Evolutionary conservation across 2,888 invertebrate species (phyloP).

Genomic region (Metallyticus violacea): DNA sequence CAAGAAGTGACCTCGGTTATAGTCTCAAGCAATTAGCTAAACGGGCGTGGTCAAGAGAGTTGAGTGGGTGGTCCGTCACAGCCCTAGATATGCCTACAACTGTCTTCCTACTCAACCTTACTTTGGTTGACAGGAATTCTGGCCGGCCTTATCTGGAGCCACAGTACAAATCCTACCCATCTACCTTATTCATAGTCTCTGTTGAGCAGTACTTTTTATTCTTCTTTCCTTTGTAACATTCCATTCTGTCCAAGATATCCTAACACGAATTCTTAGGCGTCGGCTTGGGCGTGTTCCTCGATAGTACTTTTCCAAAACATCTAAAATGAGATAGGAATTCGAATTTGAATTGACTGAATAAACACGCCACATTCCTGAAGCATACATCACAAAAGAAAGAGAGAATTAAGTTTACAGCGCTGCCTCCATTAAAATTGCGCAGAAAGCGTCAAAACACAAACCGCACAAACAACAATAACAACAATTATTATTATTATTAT

Average conservation of each 20-base stretch:
- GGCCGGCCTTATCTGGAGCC: not conserved
- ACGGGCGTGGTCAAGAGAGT: not conserved
- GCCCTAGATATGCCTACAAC: not conserved
- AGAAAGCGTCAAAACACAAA: too few relatives aligned
- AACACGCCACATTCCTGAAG: too few relatives aligned
- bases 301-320: too few relatives aligned
- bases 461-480: too few relatives aligned
- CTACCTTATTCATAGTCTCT: too few relatives aligned
- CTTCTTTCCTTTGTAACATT: not conserved
- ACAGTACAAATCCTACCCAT: not conserved
- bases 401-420: too few relatives aligned
- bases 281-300: not conserved
- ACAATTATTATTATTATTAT: too few relatives aligned
- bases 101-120: not conserved
- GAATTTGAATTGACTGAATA: not conserved
- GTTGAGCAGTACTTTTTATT: too few relatives aligned
- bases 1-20: not conserved
- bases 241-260: not conserved
- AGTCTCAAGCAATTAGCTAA: not conserved
- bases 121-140: not conserved
- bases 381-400: too few relatives aligned
- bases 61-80: not conserved
- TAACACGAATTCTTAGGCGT: too few relatives aligned
- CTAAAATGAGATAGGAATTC: not conserved
- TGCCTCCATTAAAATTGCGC: too few relatives aligned